phyloP scores from a whole-genome alignment of 2,888 invertebrate species.

The Achlya flavicornis region DNA sequence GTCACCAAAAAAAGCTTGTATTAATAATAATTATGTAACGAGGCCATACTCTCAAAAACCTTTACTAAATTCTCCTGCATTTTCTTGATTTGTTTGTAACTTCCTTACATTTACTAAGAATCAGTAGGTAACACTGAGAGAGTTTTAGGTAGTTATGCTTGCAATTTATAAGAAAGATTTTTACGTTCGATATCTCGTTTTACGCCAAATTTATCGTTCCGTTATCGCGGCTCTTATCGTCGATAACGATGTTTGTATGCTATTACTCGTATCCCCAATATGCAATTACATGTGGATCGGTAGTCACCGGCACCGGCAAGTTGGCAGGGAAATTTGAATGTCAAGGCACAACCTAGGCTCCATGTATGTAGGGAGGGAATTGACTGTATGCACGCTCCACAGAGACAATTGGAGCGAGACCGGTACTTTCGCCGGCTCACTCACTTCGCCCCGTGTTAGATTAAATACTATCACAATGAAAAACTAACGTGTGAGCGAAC shows the following conservation, averaged over 20 bases:
- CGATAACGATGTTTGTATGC: slow-evolving; percentile 1
- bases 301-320: slow-evolving; percentile 13
- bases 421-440: slow-evolving; percentile 55
- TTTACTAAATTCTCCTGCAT: no score
- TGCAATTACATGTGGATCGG: slow-evolving; percentile 14
- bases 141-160: no score
- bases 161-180: no score
- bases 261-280: not conserved
- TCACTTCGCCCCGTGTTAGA: slow-evolving; percentile 18
- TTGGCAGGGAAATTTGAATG: slow-evolving; percentile 28
- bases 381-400: slow-evolving; percentile 13
- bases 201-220: slow-evolving; percentile 29
- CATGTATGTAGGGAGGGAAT: slow-evolving; percentile 12
- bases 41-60: no score
- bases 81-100: no score
- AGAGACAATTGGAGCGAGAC: slow-evolving; percentile 58
- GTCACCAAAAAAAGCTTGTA: no score
- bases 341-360: slow-evolving; percentile 34
- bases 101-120: no score
- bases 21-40: no score
- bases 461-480: slow-evolving; percentile 8
- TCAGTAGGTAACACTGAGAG: no score
- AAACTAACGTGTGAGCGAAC: not conserved
- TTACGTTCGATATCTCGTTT: slow-evolving; percentile 10
- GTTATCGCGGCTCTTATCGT: slow-evolving; percentile 17